Base-by-base conservation (phyloP, 2,888 invertebrate species). In the Hyalella azteca region DNA sequence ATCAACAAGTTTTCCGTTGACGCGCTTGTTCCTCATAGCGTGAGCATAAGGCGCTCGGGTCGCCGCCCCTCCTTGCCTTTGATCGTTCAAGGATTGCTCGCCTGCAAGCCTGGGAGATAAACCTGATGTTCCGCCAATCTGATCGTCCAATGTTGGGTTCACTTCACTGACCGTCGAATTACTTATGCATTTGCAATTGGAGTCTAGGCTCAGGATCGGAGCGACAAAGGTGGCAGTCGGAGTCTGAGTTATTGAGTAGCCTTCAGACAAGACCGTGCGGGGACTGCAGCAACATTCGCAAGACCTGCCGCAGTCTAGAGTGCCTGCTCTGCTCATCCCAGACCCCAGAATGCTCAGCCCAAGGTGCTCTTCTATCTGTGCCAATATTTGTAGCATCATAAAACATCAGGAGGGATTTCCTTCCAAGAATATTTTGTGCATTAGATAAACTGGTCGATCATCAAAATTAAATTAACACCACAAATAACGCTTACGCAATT, bases 241-340 rank as follows among this genome's bases (percentile, higher is more conserved):
- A 32, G 41, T 75, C 29, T 75, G 40, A 4, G 75, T 75, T 29
- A 75, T 22, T 41, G 75, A 41, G 45, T 75, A 75, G 29, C 45
- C 45, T 11, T 75, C 45, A 15, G 41, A 45, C 45, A 75, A 9
- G 22, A 45, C 45, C 29, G 36, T 11, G 29, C 75, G 40, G 11
- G 75, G 75, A 32, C 75, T 75, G 45, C 75, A 75, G 45, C 75
- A 75, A 36, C 75, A 75, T 9, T 75, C 75, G 45, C 75, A 75
- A 7, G 26, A 7, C n/a, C 29, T 40, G 39, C 29, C 29, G n/a
- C 75, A 75, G 0, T 29, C 45, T 19, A 15, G 5, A 22, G 22
- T 29, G 13, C 26, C 45, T 5, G 41, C 75, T 19, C 41, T 7
- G 45, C 36, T 40, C 45, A 75, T 13, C 7, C 75, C 75, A 3